A percentile compares a stretch with the other conserved stretches of the same genome.
These are phyloP conservation scores for Paragorgia papillata DNA, from an alignment of 92 coral and sea anemone species.

Conservation along the genomic window DNA sequence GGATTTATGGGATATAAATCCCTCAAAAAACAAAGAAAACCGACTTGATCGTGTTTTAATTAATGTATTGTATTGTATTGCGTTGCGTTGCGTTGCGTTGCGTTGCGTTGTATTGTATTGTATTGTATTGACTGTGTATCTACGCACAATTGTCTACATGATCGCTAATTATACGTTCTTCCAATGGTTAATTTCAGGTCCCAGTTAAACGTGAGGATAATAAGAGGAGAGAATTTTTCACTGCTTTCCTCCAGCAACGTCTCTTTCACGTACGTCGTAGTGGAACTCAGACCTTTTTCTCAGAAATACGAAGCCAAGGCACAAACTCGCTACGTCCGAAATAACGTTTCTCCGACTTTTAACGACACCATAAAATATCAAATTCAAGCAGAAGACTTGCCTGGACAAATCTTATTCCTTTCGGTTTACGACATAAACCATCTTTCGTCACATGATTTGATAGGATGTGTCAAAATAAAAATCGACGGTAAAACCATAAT, in stretches of 20 bases:
- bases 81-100: no score
- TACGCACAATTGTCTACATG: no score
- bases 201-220: constrained; percentile 25
- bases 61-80: no score
- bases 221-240: constrained; percentile 39
- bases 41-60: no score
- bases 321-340: constrained; percentile 43
- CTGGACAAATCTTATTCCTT: constrained; percentile 14
- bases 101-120: no score
- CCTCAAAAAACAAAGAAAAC: no score
- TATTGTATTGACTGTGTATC: no score
- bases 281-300: constrained; percentile 35
- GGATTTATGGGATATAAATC: no score
- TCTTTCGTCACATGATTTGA: constrained; percentile 45
- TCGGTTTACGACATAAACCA: constrained; percentile 34
- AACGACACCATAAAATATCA: constrained; percentile 33
- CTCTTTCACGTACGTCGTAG: constrained; percentile 41
- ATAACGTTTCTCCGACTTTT: constrained; percentile 28
- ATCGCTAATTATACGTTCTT: no score
- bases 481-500: background rate
- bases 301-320: constrained; percentile 42
- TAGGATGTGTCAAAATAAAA: constrained; percentile 21
- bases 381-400: constrained; percentile 18
- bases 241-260: constrained; percentile 40
- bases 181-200: constrained; percentile 11